phyloP scores from a whole-genome alignment of 2,888 invertebrate species.

The Adela reaumurella region DNA sequence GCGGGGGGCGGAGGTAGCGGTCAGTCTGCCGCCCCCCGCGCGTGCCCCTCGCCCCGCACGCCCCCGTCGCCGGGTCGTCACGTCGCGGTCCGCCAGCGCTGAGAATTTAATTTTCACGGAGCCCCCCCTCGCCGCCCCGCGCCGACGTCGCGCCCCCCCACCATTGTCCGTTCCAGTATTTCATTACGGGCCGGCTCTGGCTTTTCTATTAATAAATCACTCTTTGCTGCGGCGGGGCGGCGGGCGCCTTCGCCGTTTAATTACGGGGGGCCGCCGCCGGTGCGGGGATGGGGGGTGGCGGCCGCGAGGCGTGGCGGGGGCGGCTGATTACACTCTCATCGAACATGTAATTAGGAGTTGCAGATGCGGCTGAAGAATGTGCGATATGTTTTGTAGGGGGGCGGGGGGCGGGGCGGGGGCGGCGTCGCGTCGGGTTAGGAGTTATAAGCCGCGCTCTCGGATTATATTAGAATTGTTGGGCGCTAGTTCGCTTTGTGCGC shows the following conservation, averaged over 20 bases:
- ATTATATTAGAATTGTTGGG: not conserved
- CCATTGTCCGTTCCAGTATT: slow-evolving; percentile 55
- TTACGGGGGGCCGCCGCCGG: slow-evolving; percentile 27
- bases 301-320: slow-evolving; percentile 10
- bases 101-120: slow-evolving; percentile 52
- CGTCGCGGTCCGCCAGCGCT: slow-evolving; percentile 13
- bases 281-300: slow-evolving; percentile 26
- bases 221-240: slow-evolving; percentile 20
- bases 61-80: not conserved
- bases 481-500: not conserved
- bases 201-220: slow-evolving; percentile 59
- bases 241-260: slow-evolving; percentile 46
- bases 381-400: slow-evolving; percentile 16
- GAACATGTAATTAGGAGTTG: slow-evolving; percentile 55
- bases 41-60: no score
- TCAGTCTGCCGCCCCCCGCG: slow-evolving; percentile 1
- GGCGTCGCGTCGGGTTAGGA: slow-evolving; percentile 10
- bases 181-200: slow-evolving; percentile 45
- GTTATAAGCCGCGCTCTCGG: slow-evolving; percentile 31
- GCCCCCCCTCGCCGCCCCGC: slow-evolving; percentile 8
- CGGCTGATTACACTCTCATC: slow-evolving; percentile 57
- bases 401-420: slow-evolving; percentile 26
- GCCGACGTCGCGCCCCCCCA: slow-evolving; percentile 18
- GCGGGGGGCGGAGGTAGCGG: no score
- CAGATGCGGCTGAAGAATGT: slow-evolving; percentile 17